Conservation (phyloP, 2,888 invertebrate genomes). For the Tridacna gigas region DNA sequence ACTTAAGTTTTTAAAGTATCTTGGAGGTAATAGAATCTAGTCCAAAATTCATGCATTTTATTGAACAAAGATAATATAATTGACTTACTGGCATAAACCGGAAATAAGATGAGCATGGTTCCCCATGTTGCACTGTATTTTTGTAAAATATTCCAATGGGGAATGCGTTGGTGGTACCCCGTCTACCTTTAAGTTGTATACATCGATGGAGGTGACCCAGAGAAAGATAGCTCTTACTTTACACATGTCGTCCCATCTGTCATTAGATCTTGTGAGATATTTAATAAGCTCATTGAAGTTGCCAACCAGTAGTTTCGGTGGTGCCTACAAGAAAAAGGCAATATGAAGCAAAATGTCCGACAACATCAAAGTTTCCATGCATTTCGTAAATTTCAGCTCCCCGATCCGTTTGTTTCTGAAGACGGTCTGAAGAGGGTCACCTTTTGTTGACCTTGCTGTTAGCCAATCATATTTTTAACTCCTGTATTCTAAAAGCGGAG, state of each 20-base stretch:
- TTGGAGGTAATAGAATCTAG: no score
- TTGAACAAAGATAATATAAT: no score
- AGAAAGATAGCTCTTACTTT: constrained; percentile 79
- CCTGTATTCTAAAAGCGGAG: no score
- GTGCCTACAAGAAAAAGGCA: constrained; percentile 63
- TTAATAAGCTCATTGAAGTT: constrained; percentile 76
- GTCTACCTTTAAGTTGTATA: constrained; percentile 76
- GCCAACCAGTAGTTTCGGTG: constrained; percentile 68
- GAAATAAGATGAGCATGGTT: constrained; percentile 82
- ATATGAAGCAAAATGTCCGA: no score
- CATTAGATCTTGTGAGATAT: constrained; percentile 66
- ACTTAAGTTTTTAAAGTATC: no score
- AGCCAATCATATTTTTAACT: no score
- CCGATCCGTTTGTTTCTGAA: no score
- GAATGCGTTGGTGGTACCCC: constrained; percentile 77
- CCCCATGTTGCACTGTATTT: constrained; percentile 80
- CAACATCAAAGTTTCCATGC: no score
- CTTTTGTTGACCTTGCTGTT: no score
- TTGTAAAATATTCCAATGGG: constrained; percentile 80
- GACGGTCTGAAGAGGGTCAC: no score
- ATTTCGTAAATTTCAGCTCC: no score
- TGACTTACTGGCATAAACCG: constrained; percentile 78
- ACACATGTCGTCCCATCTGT: constrained; percentile 71
- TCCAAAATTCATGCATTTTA: no score
- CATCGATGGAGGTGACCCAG: constrained; percentile 82